Conservation (phyloP, 2,113 vertebrate species). For the Alces alces region DNA sequence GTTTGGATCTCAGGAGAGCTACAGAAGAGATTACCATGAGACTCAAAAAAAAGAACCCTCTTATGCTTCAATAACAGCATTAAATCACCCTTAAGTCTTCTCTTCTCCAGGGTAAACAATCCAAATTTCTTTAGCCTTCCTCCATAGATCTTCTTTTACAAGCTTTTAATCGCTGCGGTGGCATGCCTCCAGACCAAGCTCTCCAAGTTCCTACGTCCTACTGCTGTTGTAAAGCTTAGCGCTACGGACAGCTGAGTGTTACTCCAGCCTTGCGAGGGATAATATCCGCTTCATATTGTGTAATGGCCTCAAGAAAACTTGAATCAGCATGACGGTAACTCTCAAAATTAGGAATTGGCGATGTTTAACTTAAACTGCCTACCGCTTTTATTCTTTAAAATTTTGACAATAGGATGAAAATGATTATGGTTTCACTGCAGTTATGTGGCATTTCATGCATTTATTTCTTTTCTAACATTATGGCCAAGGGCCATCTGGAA, state of each 20-base stretch:
- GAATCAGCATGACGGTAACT: background rate
- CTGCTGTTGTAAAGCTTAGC: background rate
- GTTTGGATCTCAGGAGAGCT: constrained; percentile 35
- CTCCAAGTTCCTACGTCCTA: constrained; percentile 6
- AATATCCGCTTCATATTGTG: background rate
- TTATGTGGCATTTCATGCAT: background rate
- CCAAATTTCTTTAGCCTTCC: constrained; percentile 49
- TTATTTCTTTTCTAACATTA: background rate
- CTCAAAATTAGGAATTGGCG: background rate
- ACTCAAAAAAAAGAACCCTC: constrained; percentile 47
- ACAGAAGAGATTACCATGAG: constrained; percentile 6
- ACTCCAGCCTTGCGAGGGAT: background rate
- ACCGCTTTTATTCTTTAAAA: background rate
- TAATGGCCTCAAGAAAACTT: background rate
- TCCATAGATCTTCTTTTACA: constrained; percentile 66
- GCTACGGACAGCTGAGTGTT: background rate
- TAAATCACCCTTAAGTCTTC: constrained; percentile 61
- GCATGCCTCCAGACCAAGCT: constrained; percentile 35
- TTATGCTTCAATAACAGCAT: constrained; percentile 47
- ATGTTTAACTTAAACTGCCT: background rate
- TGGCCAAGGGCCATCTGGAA: background rate
- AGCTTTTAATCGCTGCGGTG: constrained; percentile 50
- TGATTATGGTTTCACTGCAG: background rate
- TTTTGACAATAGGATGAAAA: background rate
- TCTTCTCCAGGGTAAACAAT: constrained; percentile 63